Evolutionary conservation across 2,888 invertebrate genomes (phyloP), one percentile per base, ranked within the genome.

Genomic region (Microctonus hyperodae): DNA sequence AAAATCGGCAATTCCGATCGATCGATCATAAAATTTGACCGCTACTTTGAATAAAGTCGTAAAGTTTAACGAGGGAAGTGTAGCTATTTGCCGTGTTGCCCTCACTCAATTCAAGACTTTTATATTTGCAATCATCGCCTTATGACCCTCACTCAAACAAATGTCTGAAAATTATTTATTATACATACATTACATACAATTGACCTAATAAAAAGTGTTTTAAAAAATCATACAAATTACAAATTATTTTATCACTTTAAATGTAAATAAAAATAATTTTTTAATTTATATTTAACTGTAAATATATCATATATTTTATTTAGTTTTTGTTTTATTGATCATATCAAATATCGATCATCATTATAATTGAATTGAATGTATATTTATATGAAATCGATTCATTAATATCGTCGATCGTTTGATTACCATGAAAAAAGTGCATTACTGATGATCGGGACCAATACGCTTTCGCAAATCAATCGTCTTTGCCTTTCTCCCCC

Each of bases 1-100:
- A 31, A 16, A 55, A 55, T 55, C 33, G 16, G 55, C 20, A 55
- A 55, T 55, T 16, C 23, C 33, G 16, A 55, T 33, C 55, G 55
- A 55, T 55, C 20, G 55, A 55, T 55, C 53, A 53, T 53, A 31
- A 55, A 55, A 55, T 33, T 55, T 16, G 2, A 28, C 13, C 31
- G 33, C 55, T 33, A 55, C 55, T 55, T 55, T 55, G 31, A 55
- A 55, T 55, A 55, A 55, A 33, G 55, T 55, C 55, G 55, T 55
- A 55, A 55, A 55, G 55, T 55, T 55, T 55, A 31, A 55, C 33
- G 55, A 33, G 33, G 20, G 5, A 16, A 31, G 20, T 7, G 20
- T 28, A 13, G 16, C 6, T 55, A 25, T 31, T 31, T n/a, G 16
- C 28, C 55, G n/a, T 16, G 16, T 2, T 16, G 4, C 4, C 9